Evolutionary conservation across 2,888 invertebrate genomes (phyloP), one percentile per base, ranked within the genome.

Genomic region (Idaea aversata): DNA sequence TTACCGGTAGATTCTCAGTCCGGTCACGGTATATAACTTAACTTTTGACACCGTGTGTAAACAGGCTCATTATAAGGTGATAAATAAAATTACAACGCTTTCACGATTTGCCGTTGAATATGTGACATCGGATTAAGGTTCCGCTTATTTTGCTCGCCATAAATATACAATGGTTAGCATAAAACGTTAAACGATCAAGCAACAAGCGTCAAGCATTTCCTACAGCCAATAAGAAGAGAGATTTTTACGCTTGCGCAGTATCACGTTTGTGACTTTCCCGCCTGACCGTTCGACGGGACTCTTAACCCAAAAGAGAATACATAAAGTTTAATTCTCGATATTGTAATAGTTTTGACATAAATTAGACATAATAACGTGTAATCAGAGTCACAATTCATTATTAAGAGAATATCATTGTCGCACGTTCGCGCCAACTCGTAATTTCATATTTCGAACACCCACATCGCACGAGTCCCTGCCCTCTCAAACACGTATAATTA

Each of bases 401-500:
- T 79, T 77, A 72, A 78, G 83, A 86, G 83, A 82, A 79, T 82
- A 81, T 80, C 78, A 83, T 76, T 89, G 87, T 90, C 89, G 83
- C 88, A 85, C 85, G 85, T 91, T 90, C 87, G 88, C 89, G 85
- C 88, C 85, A 85, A 84, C 82, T 87, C 84, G 78, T 89, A 90
- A 90, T 91, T 90, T 89, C 84, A 85, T 84, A 88, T 88, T 88
- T 88, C 84, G 92, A 91, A 92, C 92, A 92, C 92, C 92, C 92
- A 93, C 92, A 88, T 83, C 83, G 92, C 76, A 75, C 84, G 84
- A 84, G 79, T 78, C 82, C 82, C 84, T 84, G 85, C 86, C 86
- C 84, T 81, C 85, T 78, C 79, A 77, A 83, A 81, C 77, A 88
- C 86, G 82, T 91, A 91, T 91, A 91, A 92, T 91, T 91, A 91